Base-by-base conservation (phyloP, 2,888 invertebrate species). In the Vesta saturnalis region DNA sequence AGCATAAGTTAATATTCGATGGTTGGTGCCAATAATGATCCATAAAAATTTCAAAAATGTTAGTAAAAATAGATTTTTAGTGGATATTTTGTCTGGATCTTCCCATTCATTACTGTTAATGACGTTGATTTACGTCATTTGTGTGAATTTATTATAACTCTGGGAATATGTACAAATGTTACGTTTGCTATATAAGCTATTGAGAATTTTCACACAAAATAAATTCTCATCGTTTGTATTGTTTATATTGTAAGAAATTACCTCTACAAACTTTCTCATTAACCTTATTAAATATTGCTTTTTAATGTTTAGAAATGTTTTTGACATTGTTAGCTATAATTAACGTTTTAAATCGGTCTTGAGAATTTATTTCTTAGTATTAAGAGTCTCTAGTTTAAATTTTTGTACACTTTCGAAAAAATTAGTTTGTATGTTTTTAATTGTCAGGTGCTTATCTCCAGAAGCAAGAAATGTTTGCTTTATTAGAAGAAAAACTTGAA, bases 51-150 rank as follows among this genome's bases (percentile, higher is more conserved):
- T 18, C 22, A 14, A 47, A 64, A 60, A 60, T 47, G 60, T 35
- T 10, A 15, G 14, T 52, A 56, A 21, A 65, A 65, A 65, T 65
- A 65, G 55, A 65, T 18, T 43, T 39, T 39, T 57, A 39, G 39
- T 60, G 54, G 60, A 55, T 64, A 43, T 54, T 59, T 35, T 35
- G 63, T 56, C 64, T 64, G 64, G 47, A 23, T 57, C 57, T 47
- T 47, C 47, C 30, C 58, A 64, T 58, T 58, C 43, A 55, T 62
- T 56, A 52, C 22, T 52, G 19, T 43, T 18, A 16, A 39, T 56
- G 55, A 56, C 62, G 62, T 56, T 35, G 57, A 18, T 49, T 56
- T 35, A 47, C 64, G 64, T 64, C 64, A 64, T 57, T 56, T 47
- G 16, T 14, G 16, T 15, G 23, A n/a, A 54, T 21, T 15, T 16